A percentile compares a stretch with the other conserved stretches of the same genome.
Conservation (phyloP, 2,888 invertebrate species). For the Zootermopsis nevadensis region DNA sequence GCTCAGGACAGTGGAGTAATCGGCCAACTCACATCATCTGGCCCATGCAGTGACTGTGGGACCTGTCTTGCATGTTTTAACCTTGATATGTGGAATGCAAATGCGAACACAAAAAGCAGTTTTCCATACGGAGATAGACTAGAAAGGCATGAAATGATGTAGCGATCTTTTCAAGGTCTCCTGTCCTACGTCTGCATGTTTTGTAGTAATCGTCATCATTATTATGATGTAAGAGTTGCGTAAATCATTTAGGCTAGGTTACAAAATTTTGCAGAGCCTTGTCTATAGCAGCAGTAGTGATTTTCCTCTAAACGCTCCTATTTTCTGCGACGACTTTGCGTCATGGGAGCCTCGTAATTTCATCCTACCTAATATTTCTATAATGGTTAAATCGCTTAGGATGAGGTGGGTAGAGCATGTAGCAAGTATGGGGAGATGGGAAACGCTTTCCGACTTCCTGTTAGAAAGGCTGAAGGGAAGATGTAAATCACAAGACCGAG, state of each 20-base stretch:
- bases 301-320: too few species aligned
- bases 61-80: neutral
- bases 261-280: neutral
- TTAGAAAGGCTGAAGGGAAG: too few species aligned
- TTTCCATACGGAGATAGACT: neutral
- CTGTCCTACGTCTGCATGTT: neutral
- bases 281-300: neutral
- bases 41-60: neutral
- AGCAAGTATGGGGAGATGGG: too few species aligned
- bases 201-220: neutral
- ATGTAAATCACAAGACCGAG: too few species aligned
- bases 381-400: too few species aligned
- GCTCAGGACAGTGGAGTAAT: neutral
- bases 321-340: too few species aligned
- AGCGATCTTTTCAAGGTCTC: neutral
- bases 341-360: too few species aligned
- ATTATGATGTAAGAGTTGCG: neutral
- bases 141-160: neutral
- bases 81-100: constrained; percentile 8
- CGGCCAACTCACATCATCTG: neutral
- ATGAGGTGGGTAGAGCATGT: too few species aligned
- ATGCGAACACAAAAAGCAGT: neutral
- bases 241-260: neutral
- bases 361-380: too few species aligned
- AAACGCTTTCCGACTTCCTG: too few species aligned